Evolutionary conservation across 1,140 invertebrate genomes (phyloP).

Genomic region (Whitmania pigra): DNA sequence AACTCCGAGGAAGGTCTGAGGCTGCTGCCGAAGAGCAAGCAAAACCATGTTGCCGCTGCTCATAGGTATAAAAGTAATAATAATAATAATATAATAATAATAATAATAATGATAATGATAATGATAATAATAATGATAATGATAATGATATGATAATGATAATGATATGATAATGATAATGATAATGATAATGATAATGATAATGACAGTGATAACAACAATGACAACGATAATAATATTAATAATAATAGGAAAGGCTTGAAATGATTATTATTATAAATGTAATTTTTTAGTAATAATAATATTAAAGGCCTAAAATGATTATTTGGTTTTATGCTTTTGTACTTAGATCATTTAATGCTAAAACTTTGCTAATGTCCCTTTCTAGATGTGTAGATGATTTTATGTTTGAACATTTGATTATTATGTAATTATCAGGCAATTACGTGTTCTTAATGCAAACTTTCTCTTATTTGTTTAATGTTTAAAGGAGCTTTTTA

Average conservation of each 20-base stretch:
- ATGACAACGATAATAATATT: not conserved
- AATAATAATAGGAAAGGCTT: not conserved
- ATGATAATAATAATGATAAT: not conserved
- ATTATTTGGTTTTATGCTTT: too few species aligned
- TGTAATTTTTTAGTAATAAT: too few species aligned
- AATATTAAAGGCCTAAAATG: not conserved
- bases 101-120: not conserved
- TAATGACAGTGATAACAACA: not conserved
- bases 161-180: not conserved
- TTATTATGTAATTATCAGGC: too few species aligned
- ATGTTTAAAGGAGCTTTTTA: too few species aligned
- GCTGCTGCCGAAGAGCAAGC: conserved; percentile 44
- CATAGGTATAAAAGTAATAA: conserved; percentile 55
- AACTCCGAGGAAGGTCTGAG: conserved; percentile 21
- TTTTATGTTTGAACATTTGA: too few species aligned
- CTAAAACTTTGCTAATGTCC: too few species aligned
- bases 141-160: not conserved
- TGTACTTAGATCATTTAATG: too few species aligned
- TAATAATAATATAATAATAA: not conserved
- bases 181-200: not conserved
- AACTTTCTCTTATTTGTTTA: too few species aligned
- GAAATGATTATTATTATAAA: too few species aligned
- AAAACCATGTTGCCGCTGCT: conserved; percentile 78
- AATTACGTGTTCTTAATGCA: too few species aligned
- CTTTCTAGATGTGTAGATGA: too few species aligned